Evolutionary conservation across 2,888 invertebrate genomes (phyloP).

Genomic region (Andrena hattorfiana): DNA sequence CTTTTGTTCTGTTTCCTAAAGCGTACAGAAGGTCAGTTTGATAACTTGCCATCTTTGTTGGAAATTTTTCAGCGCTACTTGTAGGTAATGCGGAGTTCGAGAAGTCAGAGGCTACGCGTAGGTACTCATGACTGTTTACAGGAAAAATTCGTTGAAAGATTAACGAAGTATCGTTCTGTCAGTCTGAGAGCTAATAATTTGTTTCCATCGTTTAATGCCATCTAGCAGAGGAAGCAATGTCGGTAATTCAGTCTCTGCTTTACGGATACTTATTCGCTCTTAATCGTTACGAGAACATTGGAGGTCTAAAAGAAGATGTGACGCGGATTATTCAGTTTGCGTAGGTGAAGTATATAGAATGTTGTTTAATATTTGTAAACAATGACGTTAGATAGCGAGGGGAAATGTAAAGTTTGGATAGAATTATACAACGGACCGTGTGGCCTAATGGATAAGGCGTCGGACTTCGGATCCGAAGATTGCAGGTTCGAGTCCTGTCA

Average conservation of each 20-base stretch:
- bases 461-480: constrained; percentile 87
- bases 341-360: background rate
- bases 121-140: no score
- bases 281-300: background rate
- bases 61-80: background rate
- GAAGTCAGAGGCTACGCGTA: no score
- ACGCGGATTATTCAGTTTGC: background rate
- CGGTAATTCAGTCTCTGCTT: background rate
- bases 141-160: no score
- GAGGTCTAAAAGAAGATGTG: background rate
- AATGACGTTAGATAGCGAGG: background rate
- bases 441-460: constrained; percentile 90
- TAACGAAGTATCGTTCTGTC: background rate
- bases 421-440: constrained; percentile 85
- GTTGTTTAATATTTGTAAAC: background rate
- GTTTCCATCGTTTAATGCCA: constrained; percentile 17
- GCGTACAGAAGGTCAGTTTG: constrained; percentile 75
- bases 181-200: constrained; percentile 2
- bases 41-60: constrained; percentile 70
- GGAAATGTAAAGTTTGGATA: constrained; percentile 3
- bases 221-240: constrained; percentile 10
- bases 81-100: no score
- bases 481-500: constrained; percentile 87
- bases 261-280: background rate
- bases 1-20: constrained; percentile 77